These are phyloP conservation scores for Scortum barcoo DNA, from an alignment of 2,113 vertebrate species.

Conservation along the genomic window DNA sequence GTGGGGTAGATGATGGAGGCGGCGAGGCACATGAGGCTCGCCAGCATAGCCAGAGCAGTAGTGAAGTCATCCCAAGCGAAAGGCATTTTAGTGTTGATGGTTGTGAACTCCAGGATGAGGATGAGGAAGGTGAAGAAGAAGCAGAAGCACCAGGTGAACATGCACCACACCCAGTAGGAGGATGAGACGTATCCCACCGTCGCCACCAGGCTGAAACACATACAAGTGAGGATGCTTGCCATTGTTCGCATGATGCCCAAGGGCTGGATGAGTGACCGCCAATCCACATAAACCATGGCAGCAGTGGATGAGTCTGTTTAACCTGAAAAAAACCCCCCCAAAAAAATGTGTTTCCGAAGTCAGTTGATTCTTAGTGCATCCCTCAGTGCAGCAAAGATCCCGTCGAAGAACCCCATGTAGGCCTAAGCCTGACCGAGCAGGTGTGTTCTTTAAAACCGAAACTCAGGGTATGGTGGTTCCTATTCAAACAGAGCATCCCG, in stretches of 20 bases:
- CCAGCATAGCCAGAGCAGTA: constrained; percentile 88
- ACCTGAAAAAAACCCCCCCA: too few relatives aligned
- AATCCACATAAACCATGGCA: constrained; percentile 65
- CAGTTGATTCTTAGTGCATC: not conserved
- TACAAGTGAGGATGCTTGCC: constrained; percentile 82
- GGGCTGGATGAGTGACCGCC: constrained; percentile 77
- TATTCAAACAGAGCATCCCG: constrained; percentile 43
- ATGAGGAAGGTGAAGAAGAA: constrained; percentile 85
- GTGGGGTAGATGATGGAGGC: constrained; percentile 87
- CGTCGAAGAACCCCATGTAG: constrained; percentile 46
- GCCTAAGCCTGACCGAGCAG: not conserved
- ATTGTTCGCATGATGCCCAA: constrained; percentile 85
- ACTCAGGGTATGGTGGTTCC: constrained; percentile 12
- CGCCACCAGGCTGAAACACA: constrained; percentile 86
- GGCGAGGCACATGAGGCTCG: constrained; percentile 86
- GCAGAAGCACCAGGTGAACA: constrained; percentile 93
- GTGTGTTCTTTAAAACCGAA: constrained; percentile 46
- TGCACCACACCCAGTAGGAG: constrained; percentile 88
- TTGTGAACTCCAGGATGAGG: constrained; percentile 87
- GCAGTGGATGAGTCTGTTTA: not conserved
- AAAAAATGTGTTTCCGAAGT: not conserved
- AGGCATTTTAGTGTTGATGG: constrained; percentile 76
- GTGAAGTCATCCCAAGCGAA: constrained; percentile 92
- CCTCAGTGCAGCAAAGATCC: not conserved
- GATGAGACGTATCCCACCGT: rapidly evolving